Percentiles rank a stretch among this genome's conserved stretches.
Conservation (phyloP, 2,797 vertebrate species). For the Perodicticus potto region DNA sequence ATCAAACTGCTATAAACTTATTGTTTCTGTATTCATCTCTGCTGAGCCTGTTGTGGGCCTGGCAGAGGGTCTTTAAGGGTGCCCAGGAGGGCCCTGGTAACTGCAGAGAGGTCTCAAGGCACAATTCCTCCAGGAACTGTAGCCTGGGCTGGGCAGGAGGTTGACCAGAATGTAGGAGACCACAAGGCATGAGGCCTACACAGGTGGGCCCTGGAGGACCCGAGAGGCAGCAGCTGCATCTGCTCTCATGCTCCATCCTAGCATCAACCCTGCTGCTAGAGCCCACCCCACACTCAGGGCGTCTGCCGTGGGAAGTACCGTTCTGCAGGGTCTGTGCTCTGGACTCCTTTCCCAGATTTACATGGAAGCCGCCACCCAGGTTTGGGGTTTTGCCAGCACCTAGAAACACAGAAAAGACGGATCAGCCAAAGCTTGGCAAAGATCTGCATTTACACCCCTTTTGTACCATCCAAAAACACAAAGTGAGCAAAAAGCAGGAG, state of each 20-base stretch:
- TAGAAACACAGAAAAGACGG: conserved; percentile 75
- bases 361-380: conserved; percentile 95
- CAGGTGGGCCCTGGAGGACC: neutral
- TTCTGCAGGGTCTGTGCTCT: conserved; percentile 96
- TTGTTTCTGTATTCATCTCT: neutral
- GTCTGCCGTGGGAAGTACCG: conserved; percentile 85
- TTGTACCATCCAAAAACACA: neutral
- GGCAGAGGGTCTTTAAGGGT: neutral
- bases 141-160: too few species aligned
- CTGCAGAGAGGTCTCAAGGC: too few species aligned
- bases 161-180: neutral
- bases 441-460: neutral
- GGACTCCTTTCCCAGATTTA: conserved; percentile 96
- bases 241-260: accelerated
- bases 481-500: neutral
- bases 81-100: neutral
- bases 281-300: neutral
- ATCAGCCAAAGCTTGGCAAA: neutral
- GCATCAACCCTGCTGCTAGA: neutral
- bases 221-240: neutral
- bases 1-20: neutral
- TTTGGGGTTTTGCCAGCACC: conserved; percentile 94
- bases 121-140: neutral
- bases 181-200: neutral
- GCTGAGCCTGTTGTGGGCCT: neutral